Conservation (phyloP, 2,797 vertebrate species). For the Sarcophilus harrisii region DNA sequence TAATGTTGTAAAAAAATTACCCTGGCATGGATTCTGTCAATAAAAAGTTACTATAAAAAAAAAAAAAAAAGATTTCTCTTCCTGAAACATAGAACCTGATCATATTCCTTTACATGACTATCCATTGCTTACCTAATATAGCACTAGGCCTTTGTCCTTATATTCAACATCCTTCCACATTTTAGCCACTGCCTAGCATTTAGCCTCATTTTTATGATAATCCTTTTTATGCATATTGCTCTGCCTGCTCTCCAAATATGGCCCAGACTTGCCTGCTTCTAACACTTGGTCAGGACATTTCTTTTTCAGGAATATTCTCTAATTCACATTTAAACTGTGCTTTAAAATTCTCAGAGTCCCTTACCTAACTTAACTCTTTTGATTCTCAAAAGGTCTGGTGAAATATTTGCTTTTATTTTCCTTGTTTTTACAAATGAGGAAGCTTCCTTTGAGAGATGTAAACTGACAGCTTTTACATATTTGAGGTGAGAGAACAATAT, state of each 20-base stretch:
- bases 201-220: background rate
- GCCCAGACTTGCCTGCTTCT: background rate
- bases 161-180: background rate
- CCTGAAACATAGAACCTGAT: background rate
- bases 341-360: background rate
- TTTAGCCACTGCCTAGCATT: background rate
- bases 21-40: no score
- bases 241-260: background rate
- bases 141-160: background rate
- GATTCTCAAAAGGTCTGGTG: background rate
- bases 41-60: no score
- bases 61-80: background rate
- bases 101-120: slow-evolving; percentile 41
- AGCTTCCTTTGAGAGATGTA: background rate
- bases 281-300: background rate
- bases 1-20: no score
- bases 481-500: background rate
- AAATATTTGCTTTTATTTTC: background rate
- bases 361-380: background rate
- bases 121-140: slow-evolving; percentile 40
- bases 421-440: background rate
- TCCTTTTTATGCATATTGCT: background rate
- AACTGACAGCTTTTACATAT: background rate
- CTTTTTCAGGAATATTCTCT: background rate
- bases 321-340: background rate